A percentile compares a stretch with the other conserved stretches of the same genome.
Evolutionary conservation across 2,797 vertebrate genomes (phyloP).

Genomic region (Decapterus maruadsi): DNA sequence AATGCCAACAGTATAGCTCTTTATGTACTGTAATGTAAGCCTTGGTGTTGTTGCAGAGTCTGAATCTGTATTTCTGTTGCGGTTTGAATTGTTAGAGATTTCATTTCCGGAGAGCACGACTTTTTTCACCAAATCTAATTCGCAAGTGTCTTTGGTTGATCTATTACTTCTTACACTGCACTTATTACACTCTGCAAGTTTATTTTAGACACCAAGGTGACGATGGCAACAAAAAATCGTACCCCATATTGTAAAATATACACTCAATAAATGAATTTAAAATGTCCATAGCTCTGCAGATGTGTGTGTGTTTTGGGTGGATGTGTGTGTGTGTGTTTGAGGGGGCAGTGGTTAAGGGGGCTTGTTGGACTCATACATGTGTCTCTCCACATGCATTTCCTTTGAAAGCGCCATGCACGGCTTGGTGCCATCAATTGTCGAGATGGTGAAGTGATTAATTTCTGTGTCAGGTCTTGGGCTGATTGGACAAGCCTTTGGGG

Average conservation of each 20-base stretch:
- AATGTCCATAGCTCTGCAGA: conserved; percentile 9
- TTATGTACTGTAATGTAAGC: too few relatives aligned
- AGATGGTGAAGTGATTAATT: conserved; percentile 81
- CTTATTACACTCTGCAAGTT: background rate
- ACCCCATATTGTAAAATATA: background rate
- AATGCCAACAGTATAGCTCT: background rate
- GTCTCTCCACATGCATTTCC: conserved; percentile 37
- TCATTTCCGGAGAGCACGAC: background rate
- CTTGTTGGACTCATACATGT: background rate
- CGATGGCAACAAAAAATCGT: background rate
- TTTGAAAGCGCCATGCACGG: conserved; percentile 54
- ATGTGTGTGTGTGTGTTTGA: background rate
- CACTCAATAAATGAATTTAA: background rate
- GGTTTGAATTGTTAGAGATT: background rate
- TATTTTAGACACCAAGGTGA: background rate
- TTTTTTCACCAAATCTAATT: background rate
- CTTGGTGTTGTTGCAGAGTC: too few relatives aligned
- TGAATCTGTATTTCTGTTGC: too few relatives aligned
- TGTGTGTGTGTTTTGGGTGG: conserved; percentile 24
- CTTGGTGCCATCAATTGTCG: conserved; percentile 73
- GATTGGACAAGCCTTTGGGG: conserved; percentile 82
- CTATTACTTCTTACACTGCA: background rate
- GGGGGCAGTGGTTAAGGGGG: background rate
- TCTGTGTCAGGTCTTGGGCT: conserved; percentile 70
- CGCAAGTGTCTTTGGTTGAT: background rate